Percentiles rank a stretch among this genome's conserved stretches.
Conservation (phyloP, 2,888 invertebrate species). For the Parascotia fuliginaria region DNA sequence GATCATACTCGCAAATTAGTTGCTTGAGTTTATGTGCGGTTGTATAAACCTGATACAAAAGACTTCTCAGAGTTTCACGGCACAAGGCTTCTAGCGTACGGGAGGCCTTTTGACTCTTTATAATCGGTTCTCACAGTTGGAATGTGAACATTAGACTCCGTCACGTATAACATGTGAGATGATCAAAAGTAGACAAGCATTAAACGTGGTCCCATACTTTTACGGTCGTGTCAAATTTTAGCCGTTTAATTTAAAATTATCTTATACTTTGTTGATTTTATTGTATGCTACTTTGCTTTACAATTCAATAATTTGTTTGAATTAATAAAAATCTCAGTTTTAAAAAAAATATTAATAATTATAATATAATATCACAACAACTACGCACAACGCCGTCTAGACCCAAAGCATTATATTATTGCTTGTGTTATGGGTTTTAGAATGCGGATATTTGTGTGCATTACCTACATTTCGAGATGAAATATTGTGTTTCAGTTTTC, state of each 20-base stretch:
- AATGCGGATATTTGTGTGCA: too few relatives aligned
- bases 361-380: too few relatives aligned
- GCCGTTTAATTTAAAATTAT: slow-evolving; percentile 29
- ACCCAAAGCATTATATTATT: too few relatives aligned
- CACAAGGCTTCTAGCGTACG: slow-evolving; percentile 21
- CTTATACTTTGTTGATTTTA: slow-evolving; percentile 19
- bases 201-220: slow-evolving; percentile 48
- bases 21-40: slow-evolving; percentile 26
- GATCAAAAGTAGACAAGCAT: slow-evolving; percentile 59
- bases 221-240: slow-evolving; percentile 39
- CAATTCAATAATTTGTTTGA: neutral
- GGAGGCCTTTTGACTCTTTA: slow-evolving; percentile 34
- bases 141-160: slow-evolving; percentile 48
- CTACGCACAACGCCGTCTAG: too few relatives aligned
- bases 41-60: slow-evolving; percentile 12
- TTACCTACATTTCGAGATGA: too few relatives aligned
- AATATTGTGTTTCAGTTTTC: too few relatives aligned
- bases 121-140: slow-evolving; percentile 48
- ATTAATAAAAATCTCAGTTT: too few relatives aligned
- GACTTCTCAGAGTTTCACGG: slow-evolving; percentile 19
- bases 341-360: too few relatives aligned
- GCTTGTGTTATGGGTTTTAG: too few relatives aligned
- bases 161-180: slow-evolving; percentile 46
- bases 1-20: slow-evolving; percentile 59
- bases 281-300: neutral